Percentiles rank a stretch among this genome's conserved stretches.
Conservation (phyloP, 2,113 vertebrate species). For the Dendropsophus ebraccatus region DNA sequence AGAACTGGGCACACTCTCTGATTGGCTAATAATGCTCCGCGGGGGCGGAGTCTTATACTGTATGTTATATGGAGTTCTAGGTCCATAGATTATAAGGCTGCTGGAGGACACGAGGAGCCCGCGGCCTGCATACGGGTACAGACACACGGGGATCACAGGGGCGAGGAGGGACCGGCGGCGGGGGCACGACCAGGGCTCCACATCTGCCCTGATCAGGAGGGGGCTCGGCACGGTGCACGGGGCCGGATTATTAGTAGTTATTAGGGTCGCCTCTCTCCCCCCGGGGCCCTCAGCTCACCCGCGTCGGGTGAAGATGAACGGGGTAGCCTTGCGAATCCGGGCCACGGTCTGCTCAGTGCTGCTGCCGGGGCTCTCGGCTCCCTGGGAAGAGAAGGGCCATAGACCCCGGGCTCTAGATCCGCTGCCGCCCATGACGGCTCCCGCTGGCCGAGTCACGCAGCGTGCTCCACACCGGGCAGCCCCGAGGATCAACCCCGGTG, state of each 20-base stretch:
- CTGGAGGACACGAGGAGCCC: too few relatives aligned
- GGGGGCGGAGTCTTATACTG: too few relatives aligned
- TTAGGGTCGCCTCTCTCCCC: background rate
- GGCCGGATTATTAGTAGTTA: background rate
- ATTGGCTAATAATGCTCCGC: too few relatives aligned
- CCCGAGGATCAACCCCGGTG: background rate
- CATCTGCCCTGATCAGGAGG: too few relatives aligned
- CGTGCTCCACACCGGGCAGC: background rate
- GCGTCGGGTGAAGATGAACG: conserved; percentile 89
- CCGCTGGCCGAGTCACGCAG: background rate
- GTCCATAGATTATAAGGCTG: too few relatives aligned
- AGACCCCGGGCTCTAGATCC: conserved; percentile 87
- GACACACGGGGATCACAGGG: too few relatives aligned
- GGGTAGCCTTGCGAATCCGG: conserved; percentile 79
- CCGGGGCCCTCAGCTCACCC: conserved; percentile 74
- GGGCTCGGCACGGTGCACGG: too few relatives aligned
- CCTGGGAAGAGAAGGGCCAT: conserved; percentile 85
- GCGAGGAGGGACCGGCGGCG: too few relatives aligned
- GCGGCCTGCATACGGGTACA: too few relatives aligned
- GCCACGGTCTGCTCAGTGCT: conserved; percentile 82
- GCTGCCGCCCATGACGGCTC: conserved; percentile 82
- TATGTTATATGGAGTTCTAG: too few relatives aligned
- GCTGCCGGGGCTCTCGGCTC: conserved; percentile 71
- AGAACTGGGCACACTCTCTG: too few relatives aligned
- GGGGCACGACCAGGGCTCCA: too few relatives aligned